Evolutionary conservation across 2,888 invertebrate genomes (phyloP).

Genomic region (Latrodectus hesperus): DNA sequence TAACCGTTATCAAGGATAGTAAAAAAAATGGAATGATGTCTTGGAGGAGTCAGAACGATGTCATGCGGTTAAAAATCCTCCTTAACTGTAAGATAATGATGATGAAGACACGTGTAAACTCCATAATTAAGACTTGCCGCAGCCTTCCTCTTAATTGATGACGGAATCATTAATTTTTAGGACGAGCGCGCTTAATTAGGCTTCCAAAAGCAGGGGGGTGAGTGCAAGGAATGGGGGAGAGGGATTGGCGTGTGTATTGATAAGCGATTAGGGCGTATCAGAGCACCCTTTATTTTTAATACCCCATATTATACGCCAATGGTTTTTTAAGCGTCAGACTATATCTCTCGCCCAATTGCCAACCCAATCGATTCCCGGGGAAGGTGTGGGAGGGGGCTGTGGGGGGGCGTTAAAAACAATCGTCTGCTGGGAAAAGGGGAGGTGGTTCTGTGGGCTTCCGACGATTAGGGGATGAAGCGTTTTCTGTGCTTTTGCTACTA

Average conservation of each 20-base stretch:
- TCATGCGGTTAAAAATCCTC: not conserved
- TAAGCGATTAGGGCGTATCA: slow-evolving; percentile 43
- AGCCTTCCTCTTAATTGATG: slow-evolving; percentile 18
- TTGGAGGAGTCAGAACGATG: not conserved
- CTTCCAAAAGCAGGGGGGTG: not conserved
- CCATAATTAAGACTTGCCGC: slow-evolving; percentile 32
- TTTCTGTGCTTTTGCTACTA: not conserved
- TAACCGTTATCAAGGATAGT: no score
- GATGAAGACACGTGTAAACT: slow-evolving; percentile 30
- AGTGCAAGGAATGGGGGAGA: not conserved
- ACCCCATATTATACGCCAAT: slow-evolving; percentile 34
- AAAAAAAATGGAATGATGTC: no score
- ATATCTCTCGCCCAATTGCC: slow-evolving; percentile 11
- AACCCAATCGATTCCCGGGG: not conserved
- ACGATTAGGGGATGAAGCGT: not conserved
- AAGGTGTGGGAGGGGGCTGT: not conserved
- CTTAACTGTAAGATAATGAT: slow-evolving; percentile 18
- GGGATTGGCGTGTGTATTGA: slow-evolving; percentile 17
- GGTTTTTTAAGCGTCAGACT: slow-evolving; percentile 52
- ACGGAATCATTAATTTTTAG: slow-evolving; percentile 14
- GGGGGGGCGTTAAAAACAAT: slow-evolving; percentile 8
- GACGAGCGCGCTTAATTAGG: slow-evolving; percentile 17
- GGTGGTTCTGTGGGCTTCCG: not conserved
- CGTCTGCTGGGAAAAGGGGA: not conserved
- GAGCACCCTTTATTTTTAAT: slow-evolving; percentile 9